phyloP scores from a whole-genome alignment of 2,797 vertebrate genomes.

The Lindbergichthys nudifrons region DNA sequence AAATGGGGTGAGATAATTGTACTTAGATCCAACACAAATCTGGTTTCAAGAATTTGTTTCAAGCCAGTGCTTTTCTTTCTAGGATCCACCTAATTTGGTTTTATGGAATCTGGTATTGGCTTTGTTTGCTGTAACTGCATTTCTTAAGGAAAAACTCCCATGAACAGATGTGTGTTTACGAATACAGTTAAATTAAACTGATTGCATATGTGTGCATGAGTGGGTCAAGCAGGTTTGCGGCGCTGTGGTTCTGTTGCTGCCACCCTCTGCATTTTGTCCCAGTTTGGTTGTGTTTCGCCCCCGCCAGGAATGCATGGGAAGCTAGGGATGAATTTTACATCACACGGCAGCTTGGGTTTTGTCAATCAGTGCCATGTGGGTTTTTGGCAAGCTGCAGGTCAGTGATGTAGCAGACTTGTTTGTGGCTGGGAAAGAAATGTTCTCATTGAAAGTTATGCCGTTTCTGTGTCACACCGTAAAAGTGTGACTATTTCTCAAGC shows the following conservation, averaged over 20 bases:
- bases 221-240: constrained; percentile 15
- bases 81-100: constrained; percentile 8
- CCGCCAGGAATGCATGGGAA: constrained; percentile 4
- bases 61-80: constrained; percentile 26
- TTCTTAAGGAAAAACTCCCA: constrained; percentile 12
- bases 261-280: constrained; percentile 14
- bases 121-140: constrained; percentile 34
- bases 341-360: constrained; percentile 28
- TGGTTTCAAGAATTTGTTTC: constrained; percentile 25
- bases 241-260: neutral
- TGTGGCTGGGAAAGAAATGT: constrained; percentile 33
- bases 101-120: constrained; percentile 9
- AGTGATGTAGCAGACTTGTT: constrained; percentile 14
- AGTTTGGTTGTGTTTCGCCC: constrained; percentile 11
- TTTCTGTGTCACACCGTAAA: constrained; percentile 8
- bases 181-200: constrained; percentile 12
- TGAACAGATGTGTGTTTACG: constrained; percentile 23
- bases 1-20: constrained; percentile 52
- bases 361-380: constrained; percentile 32
- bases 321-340: neutral
- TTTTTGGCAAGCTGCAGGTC: constrained; percentile 32
- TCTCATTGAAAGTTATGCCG: constrained; percentile 17
- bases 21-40: constrained; percentile 52
- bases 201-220: constrained; percentile 12
- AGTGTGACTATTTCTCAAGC: constrained; percentile 3